Conservation (phyloP, 2,888 invertebrate species). For the Plagodis dolabraria region DNA sequence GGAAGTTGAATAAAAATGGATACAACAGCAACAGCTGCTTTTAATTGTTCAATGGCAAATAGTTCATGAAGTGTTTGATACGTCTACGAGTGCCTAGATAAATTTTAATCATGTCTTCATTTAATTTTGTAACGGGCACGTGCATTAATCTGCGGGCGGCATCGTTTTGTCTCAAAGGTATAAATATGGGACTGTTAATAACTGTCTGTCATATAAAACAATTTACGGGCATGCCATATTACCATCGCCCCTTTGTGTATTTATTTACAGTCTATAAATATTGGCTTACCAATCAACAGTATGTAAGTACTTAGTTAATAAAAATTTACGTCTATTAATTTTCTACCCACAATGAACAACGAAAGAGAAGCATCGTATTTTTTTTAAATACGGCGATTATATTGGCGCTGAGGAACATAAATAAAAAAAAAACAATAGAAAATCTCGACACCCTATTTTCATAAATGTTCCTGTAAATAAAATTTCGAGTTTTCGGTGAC, state of each 20-base stretch:
- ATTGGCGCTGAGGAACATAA: no score
- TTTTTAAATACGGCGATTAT: no score
- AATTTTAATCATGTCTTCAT: constrained; percentile 16
- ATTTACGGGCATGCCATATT: constrained; percentile 62
- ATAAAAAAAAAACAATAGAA: no score
- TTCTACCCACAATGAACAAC: background rate
- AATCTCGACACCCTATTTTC: no score
- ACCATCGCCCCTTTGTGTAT: constrained; percentile 64
- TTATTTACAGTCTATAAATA: constrained; percentile 65
- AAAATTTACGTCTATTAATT: constrained; percentile 46
- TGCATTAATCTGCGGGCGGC: constrained; percentile 45
- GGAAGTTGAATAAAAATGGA: background rate
- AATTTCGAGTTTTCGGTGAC: no score
- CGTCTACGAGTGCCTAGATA: constrained; percentile 9
- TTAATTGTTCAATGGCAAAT: constrained; percentile 18
- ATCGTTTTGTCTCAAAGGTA: constrained; percentile 58
- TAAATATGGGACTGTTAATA: constrained; percentile 52
- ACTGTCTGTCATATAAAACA: constrained; percentile 64
- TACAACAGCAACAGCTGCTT: constrained; percentile 10
- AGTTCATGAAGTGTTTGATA: constrained; percentile 16
- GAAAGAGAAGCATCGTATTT: no score
- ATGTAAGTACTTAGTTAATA: constrained; percentile 49
- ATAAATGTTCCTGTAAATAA: no score
- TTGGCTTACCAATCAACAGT: constrained; percentile 41
- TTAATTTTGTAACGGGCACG: constrained; percentile 31